Evolutionary conservation across 2,797 vertebrate species (phyloP).

Genomic region (Phrynocephalus vlangalii): DNA sequence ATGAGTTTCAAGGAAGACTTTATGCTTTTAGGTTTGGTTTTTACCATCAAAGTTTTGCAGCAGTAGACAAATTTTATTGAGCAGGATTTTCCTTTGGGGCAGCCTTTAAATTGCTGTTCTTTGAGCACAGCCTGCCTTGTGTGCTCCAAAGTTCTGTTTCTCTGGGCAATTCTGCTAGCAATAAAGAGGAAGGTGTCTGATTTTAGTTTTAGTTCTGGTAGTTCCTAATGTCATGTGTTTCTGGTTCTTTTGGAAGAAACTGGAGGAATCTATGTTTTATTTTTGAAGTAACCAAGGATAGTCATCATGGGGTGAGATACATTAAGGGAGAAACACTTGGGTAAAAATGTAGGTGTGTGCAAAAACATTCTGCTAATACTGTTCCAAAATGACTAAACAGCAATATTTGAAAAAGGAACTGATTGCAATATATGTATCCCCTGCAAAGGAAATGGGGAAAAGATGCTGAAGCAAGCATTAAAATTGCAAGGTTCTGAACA

Average conservation of each 20-base stretch:
- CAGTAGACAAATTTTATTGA: neutral
- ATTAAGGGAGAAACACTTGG: neutral
- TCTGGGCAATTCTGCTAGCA: neutral
- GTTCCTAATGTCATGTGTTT: neutral
- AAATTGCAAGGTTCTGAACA: slow-evolving; percentile 43
- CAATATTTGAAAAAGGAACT: slow-evolving; percentile 33
- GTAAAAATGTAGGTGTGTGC: neutral
- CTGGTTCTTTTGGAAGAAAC: neutral
- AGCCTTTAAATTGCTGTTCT: neutral
- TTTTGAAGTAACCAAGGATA: neutral
- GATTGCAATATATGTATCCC: neutral
- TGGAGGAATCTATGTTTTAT: neutral
- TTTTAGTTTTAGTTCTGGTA: neutral
- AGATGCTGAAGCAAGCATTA: slow-evolving; percentile 53
- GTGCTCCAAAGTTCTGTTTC: neutral
- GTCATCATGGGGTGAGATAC: neutral
- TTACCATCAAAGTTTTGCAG: neutral
- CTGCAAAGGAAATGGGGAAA: neutral
- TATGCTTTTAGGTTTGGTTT: neutral
- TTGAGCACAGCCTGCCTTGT: neutral
- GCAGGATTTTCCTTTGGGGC: neutral
- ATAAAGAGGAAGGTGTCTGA: neutral
- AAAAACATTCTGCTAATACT: neutral
- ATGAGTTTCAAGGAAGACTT: neutral
- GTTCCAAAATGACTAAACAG: slow-evolving; percentile 19